Base-by-base conservation (phyloP, 2,113 vertebrate genomes). In the Zapus hudsonius region DNA sequence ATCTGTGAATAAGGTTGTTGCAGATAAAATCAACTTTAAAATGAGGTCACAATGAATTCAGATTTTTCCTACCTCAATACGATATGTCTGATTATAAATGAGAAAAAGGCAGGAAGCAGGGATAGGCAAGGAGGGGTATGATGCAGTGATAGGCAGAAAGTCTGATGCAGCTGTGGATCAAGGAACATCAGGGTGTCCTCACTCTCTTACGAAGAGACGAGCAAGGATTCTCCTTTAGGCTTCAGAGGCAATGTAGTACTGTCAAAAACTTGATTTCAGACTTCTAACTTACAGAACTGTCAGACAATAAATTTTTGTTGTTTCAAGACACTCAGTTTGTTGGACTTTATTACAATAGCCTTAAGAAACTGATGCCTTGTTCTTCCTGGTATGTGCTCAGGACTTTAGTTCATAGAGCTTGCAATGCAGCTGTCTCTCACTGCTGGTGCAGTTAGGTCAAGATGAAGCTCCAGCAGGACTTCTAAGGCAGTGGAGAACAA, bases 321-420 rank as follows among this genome's bases (percentile, higher is more conserved):
- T 81, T 92, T 67, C 55, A 88, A 87, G 55, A 36, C 47, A 78
- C 23, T 23, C 33, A 42, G 64, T 81, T 84, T 87, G 74, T 59
- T 36, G 5, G 12, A 19, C 17, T 91, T 82, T n/a, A 63, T 87
- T 42, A 82, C 61, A 83, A 55, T 6, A 29, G 23, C 36, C 31
- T 42, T 87, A 89, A 80, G 36, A 81, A 66, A 84, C 9, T 15
- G n/a, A 67, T 70, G 4, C 6, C 57, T 17, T 52, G 1, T 52
- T 55, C 36, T 70, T 69, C 19, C 16, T 22, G 27, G 29, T 89
- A 17, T 81, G 36, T 40, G 9, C 16, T 72, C 36, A 78, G 9
- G n/a, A 87, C 23, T 1, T 25, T 40, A 55, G 8, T 8, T 17
- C 40, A 52, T 40, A 55, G 12, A 57, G 52, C 23, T 6, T 73